Evolutionary conservation across 2,113 vertebrate genomes (phyloP).

Genomic region (Alligator mississippiensis): DNA sequence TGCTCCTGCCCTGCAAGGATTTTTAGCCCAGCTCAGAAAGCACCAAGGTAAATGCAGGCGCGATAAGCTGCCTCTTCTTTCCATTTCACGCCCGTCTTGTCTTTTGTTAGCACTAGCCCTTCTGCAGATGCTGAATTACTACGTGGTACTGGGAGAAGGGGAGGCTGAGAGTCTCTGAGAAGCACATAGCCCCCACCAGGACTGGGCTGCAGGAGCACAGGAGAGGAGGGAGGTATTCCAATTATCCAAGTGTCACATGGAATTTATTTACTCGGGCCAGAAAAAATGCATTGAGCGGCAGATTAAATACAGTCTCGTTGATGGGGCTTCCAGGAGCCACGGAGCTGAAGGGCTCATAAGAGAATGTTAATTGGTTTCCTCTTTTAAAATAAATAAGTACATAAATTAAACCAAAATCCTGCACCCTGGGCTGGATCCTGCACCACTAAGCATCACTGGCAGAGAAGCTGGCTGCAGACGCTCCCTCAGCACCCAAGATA

Average conservation of each 20-base stretch:
- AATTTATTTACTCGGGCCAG: slow-evolving; percentile 47
- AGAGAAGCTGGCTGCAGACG: slow-evolving; percentile 22
- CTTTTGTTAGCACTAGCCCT: not conserved
- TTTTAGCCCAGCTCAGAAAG: not conserved
- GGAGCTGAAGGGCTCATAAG: slow-evolving; percentile 58
- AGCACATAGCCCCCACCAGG: not conserved
- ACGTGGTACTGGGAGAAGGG: no score
- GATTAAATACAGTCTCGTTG: not conserved
- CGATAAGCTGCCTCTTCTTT: not conserved
- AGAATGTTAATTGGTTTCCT: slow-evolving; percentile 66
- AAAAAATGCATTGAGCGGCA: slow-evolving; percentile 39
- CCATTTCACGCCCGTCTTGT: not conserved
- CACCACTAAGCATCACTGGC: not conserved
- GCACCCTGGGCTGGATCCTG: not conserved
- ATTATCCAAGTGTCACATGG: slow-evolving; percentile 20
- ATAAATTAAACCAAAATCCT: slow-evolving; percentile 46
- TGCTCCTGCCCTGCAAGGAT: not conserved
- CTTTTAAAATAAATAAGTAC: slow-evolving; percentile 37
- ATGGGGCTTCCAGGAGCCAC: not conserved
- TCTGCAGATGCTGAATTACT: not conserved
- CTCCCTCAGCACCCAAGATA: not conserved
- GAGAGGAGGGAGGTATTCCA: not conserved
- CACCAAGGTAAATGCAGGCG: fast-evolving
- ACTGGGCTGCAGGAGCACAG: not conserved
- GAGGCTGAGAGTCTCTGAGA: not conserved